Evolutionary conservation across 2,888 invertebrate genomes (phyloP), one percentile per base, ranked within the genome.

Genomic region (Melanostoma mellinum): DNA sequence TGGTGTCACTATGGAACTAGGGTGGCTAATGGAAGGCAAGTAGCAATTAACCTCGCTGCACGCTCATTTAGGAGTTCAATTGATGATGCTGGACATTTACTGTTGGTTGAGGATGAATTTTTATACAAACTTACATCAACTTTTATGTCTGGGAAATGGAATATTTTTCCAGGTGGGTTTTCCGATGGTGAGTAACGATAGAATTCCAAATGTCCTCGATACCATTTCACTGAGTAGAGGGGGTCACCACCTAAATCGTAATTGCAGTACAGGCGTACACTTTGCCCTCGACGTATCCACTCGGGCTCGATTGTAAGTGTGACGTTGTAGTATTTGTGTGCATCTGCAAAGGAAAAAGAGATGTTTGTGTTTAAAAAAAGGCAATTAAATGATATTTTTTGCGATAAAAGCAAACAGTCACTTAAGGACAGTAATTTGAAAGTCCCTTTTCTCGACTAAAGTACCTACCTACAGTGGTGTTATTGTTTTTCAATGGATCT

Each of bases 191-290:
- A 93, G 88, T 93, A 94, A 86, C 94, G 92, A 89, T 94, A 94
- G 91, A 94, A 94, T 91, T 94, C 94, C 89, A 94, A 93, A 86
- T 93, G 92, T 55, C 94, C 94, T 86, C 94, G 92, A 90, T 94
- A 94, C 94, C 94, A 94, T 89, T 94, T 94, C 80, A 94, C 94
- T 55, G 94, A 94, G 90, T 94, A 94, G 8, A 94, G 91, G 0
- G 94, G 94, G 8, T 94, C 94, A n/a, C 93, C 94, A 4, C 94
- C 94, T 86, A 94, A 91, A 88, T 94, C 93, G 89, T 94, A 94
- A 42, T 93, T 90, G 87, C 94, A 94, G 40, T 93, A 93, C 35
- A 94, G 89, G 0, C 91, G 92, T 20, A 93, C 94, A 85, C 93
- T 93, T 30, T 93, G 93, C 0, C 94, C 94, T 35, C 93, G 90